Percentiles rank a stretch among this genome's conserved stretches.
phyloP scores from a whole-genome alignment of 2,797 vertebrate species.

The Peromyscus attwateri region DNA sequence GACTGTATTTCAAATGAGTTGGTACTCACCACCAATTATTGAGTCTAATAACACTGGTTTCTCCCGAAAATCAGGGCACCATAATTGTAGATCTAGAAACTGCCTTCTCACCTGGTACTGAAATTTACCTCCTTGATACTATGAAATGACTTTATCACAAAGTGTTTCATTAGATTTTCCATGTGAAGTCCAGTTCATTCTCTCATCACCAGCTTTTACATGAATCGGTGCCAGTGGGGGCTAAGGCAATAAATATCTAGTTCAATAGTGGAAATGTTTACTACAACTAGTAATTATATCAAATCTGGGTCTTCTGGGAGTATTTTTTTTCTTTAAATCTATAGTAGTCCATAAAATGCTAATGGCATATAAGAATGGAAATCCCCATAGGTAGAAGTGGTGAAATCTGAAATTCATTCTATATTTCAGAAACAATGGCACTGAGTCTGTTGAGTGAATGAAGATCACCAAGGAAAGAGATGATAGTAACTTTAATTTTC shows the following conservation, averaged over 20 bases:
- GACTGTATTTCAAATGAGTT: background rate
- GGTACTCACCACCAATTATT: background rate
- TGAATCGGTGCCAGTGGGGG: background rate
- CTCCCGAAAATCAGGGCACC: background rate
- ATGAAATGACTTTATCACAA: background rate
- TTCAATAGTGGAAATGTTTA: background rate
- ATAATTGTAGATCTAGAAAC: slow-evolving; percentile 1
- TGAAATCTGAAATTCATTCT: background rate
- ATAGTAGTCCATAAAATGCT: background rate
- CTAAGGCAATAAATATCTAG: background rate
- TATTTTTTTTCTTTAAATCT: background rate
- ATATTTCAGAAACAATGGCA: background rate
- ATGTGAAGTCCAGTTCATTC: background rate
- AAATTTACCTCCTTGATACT: background rate
- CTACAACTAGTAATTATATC: background rate
- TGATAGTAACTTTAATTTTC: background rate
- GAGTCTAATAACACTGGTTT: background rate
- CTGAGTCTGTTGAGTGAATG: background rate
- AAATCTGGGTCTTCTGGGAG: background rate
- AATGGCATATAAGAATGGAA: background rate
- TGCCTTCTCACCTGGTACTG: background rate
- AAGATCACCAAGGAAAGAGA: background rate
- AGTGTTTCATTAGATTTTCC: background rate
- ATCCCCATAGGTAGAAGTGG: background rate
- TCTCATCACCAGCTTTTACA: background rate